phyloP scores from a whole-genome alignment of 1,140 invertebrate species.

The Panulirus ornatus region DNA sequence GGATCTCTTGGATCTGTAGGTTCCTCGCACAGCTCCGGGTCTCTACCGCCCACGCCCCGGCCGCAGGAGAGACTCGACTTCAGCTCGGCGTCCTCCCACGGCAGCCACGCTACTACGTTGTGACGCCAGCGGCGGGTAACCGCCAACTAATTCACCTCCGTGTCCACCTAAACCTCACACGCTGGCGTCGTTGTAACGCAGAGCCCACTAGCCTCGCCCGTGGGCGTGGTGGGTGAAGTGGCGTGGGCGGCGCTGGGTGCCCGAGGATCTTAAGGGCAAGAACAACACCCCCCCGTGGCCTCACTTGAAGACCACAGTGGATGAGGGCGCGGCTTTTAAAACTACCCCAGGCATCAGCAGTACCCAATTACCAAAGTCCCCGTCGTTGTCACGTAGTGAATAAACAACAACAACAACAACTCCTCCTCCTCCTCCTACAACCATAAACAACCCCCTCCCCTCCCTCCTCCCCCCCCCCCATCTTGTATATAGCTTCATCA shows the following conservation, averaged over 20 bases:
- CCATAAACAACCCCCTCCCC: no score
- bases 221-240: background rate
- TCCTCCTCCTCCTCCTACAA: no score
- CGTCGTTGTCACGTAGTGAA: constrained; percentile 42
- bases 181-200: background rate
- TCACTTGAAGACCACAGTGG: background rate
- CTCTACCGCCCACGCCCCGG: constrained; percentile 58
- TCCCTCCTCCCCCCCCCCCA: no score
- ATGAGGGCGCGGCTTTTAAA: constrained; percentile 18
- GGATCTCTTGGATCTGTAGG: constrained; percentile 63
- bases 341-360: constrained; percentile 19
- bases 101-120: constrained; percentile 51
- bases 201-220: background rate
- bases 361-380: constrained; percentile 54
- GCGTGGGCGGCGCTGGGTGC: constrained; percentile 16
- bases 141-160: constrained; percentile 38
- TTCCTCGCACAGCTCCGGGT: constrained; percentile 68
- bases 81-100: constrained; percentile 41
- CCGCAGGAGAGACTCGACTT: constrained; percentile 56
- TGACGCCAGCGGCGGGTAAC: constrained; percentile 62
- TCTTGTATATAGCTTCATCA: constrained; percentile 48
- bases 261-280: background rate
- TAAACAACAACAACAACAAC: no score
- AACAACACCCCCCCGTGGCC: no score
- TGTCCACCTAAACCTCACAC: constrained; percentile 2